Conservation (phyloP, 2,113 vertebrate genomes). For the Rhinolophus ferrumequinum region DNA sequence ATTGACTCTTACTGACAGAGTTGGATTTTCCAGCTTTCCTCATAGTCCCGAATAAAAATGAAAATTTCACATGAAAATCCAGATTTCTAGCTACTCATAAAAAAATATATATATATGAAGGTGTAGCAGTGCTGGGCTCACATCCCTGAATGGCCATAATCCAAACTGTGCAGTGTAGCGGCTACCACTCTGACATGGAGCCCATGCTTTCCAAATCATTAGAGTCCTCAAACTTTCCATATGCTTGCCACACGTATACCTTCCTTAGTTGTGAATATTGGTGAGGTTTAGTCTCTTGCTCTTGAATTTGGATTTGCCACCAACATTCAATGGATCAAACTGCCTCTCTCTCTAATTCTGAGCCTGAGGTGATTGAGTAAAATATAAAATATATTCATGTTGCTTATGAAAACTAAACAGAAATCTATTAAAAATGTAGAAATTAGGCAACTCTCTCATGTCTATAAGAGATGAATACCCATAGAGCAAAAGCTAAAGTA, state of each 20-base stretch:
- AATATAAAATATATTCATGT: neutral
- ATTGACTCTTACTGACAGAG: neutral
- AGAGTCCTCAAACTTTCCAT: neutral
- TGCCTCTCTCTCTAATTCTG: neutral
- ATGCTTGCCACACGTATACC: fast-evolving
- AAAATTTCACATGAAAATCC: neutral
- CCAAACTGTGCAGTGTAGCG: no score
- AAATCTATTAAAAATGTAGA: neutral
- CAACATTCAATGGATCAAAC: neutral
- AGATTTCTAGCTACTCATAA: neutral
- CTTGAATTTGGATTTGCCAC: neutral
- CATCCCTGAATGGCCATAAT: neutral
- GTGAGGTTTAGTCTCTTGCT: neutral
- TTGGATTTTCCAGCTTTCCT: neutral
- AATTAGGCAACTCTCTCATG: neutral
- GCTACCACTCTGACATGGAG: neutral
- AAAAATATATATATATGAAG: neutral
- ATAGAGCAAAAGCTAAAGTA: neutral
- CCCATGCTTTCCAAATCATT: neutral
- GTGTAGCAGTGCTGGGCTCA: neutral
- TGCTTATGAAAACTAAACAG: neutral
- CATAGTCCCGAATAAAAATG: neutral
- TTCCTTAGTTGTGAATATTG: neutral
- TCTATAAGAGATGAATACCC: neutral
- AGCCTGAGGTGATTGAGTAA: neutral